Evolutionary conservation across 2,888 invertebrate genomes (phyloP).

Genomic region (Brachyopa scutellaris): DNA sequence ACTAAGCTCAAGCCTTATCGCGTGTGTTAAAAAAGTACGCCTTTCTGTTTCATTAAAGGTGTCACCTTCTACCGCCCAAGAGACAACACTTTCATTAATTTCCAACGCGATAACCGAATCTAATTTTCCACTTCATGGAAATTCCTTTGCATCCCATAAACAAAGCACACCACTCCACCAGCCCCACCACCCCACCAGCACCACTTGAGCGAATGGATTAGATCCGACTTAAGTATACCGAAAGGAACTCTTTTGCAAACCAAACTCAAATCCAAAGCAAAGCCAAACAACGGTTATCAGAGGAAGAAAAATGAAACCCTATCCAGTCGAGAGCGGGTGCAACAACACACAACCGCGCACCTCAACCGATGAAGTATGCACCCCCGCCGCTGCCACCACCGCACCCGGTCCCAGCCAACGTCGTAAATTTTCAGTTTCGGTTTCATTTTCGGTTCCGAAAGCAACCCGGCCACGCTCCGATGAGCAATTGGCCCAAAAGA

Average conservation of each 20-base stretch:
- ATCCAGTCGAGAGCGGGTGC: constrained; percentile 54
- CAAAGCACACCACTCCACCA: constrained; percentile 15
- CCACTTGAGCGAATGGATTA: constrained; percentile 70
- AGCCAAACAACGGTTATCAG: background rate
- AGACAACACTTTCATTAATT: constrained; percentile 68
- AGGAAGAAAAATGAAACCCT: constrained; percentile 71
- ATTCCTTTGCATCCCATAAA: constrained; percentile 67
- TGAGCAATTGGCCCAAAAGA: constrained; percentile 72
- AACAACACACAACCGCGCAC: constrained; percentile 3
- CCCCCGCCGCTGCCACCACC: constrained; percentile 39
- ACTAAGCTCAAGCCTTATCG: no score
- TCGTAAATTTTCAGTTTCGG: constrained; percentile 63
- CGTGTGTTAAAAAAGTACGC: no score
- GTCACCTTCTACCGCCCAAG: constrained; percentile 16
- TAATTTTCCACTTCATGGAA: constrained; percentile 69
- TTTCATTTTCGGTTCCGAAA: constrained; percentile 65
- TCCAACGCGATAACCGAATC: constrained; percentile 65
- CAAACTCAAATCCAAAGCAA: constrained; percentile 13
- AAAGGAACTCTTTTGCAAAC: constrained; percentile 72
- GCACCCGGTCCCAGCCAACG: no score
- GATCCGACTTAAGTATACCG: constrained; percentile 69
- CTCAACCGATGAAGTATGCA: constrained; percentile 63
- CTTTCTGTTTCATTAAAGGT: constrained; percentile 59
- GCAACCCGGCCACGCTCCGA: constrained; percentile 70
- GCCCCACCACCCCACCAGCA: constrained; percentile 26